A percentile compares a stretch with the other conserved stretches of the same genome.
These are phyloP conservation scores for Boleophthalmus pectinirostris DNA, from an alignment of 2,113 vertebrate genomes.

Conservation along the genomic window DNA sequence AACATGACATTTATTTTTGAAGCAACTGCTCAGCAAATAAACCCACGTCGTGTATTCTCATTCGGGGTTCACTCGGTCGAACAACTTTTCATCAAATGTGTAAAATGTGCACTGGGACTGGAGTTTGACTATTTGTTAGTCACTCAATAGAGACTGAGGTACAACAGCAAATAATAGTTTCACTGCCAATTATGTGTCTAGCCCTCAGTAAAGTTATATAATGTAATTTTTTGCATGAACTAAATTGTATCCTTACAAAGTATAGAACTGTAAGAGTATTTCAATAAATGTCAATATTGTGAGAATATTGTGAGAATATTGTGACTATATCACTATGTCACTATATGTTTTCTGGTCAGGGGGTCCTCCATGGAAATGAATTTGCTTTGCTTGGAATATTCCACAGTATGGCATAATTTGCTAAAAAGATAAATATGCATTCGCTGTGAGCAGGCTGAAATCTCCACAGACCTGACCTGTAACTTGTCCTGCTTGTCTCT, in stretches of 20 bases:
- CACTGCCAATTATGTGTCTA: neutral
- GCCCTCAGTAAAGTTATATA: neutral
- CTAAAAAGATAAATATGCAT: too few species aligned
- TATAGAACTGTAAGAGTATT: neutral
- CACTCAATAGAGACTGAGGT: neutral
- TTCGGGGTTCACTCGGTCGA: conserved; percentile 14
- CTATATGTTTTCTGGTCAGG: too few species aligned
- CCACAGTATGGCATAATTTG: too few species aligned
- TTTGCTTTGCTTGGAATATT: too few species aligned
- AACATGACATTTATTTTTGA: conserved; percentile 9
- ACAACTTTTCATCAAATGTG: conserved; percentile 7
- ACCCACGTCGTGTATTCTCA: conserved; percentile 23
- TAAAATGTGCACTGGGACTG: conserved; percentile 10
- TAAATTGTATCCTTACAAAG: neutral
- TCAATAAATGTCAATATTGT: neutral
- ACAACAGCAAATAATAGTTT: neutral
- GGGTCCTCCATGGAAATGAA: too few species aligned
- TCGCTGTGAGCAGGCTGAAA: too few species aligned
- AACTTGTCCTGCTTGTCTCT: too few species aligned
- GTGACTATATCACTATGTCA: too few species aligned
- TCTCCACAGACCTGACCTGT: too few species aligned
- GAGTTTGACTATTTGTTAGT: conserved; percentile 1
- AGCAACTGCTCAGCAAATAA: conserved; percentile 14
- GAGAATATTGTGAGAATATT: too few species aligned
- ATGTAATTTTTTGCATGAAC: neutral